Conservation (phyloP, 2,888 invertebrate species). For the Mamestra brassicae region DNA sequence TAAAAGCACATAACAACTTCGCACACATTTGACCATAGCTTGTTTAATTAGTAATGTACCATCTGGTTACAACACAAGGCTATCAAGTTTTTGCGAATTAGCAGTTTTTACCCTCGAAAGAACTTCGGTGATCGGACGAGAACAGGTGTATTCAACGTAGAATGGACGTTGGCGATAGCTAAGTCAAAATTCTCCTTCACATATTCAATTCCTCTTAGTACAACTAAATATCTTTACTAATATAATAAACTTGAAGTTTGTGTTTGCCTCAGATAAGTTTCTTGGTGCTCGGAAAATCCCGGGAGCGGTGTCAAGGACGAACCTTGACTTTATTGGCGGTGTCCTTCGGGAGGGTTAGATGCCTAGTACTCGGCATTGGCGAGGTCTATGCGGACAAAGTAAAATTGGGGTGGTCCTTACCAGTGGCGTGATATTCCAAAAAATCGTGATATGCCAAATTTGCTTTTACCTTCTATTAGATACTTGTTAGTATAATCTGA, state of each 20-base stretch:
- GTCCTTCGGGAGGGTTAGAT: slow-evolving; percentile 25
- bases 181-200: not conserved
- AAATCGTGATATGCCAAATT: too few relatives aligned
- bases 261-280: not conserved
- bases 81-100: slow-evolving; percentile 4
- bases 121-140: slow-evolving; percentile 89
- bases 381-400: not conserved
- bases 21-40: not conserved
- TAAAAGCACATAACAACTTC: slow-evolving; percentile 12
- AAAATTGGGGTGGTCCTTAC: too few relatives aligned
- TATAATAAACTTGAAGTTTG: not conserved
- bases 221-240: too few relatives aligned
- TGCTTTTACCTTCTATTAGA: too few relatives aligned
- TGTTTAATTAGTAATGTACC: slow-evolving; percentile 5
- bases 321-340: slow-evolving; percentile 15
- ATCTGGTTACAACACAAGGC: slow-evolving; percentile 13
- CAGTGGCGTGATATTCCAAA: too few relatives aligned
- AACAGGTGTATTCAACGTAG: slow-evolving; percentile 87
- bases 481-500: too few relatives aligned
- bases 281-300: not conserved
- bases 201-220: too few relatives aligned
- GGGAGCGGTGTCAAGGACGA: slow-evolving; percentile 9
- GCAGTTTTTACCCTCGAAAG: not conserved
- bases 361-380: not conserved
- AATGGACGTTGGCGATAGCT: slow-evolving; percentile 77